phyloP scores from a whole-genome alignment of 2,888 invertebrate genomes.

The Sericinus montela region DNA sequence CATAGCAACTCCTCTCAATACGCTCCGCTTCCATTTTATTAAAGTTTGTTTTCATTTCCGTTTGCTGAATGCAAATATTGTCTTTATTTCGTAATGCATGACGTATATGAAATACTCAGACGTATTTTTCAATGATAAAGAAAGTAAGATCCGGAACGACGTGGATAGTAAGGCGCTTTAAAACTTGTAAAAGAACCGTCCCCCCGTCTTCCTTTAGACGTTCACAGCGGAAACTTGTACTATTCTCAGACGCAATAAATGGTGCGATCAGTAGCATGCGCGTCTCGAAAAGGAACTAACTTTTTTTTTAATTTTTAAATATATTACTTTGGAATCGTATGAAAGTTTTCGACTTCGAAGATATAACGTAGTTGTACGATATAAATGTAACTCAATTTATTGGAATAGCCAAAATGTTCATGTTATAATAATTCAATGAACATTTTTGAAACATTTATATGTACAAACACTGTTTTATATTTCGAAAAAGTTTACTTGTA shows the following conservation, averaged over 20 bases:
- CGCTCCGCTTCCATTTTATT: conserved; percentile 46
- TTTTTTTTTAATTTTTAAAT: conserved; percentile 40
- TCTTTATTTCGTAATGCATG: conserved; percentile 23
- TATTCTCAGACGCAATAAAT: conserved; percentile 67
- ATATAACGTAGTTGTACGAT: conserved; percentile 9
- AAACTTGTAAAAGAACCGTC: conserved; percentile 69
- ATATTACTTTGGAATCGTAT: conserved; percentile 16
- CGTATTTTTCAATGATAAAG: conserved; percentile 15
- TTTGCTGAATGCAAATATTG: conserved; percentile 51
- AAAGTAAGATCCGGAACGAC: conserved; percentile 26
- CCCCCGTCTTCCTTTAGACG: conserved; percentile 44
- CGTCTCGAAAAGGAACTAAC: conserved; percentile 52
- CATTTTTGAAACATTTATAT: too few species aligned
- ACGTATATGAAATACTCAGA: conserved; percentile 7
- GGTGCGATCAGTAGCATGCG: conserved; percentile 57
- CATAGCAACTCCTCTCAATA: conserved; percentile 47
- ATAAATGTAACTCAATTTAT: conserved; percentile 3
- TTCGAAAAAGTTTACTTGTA: too few species aligned
- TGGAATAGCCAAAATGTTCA: not conserved
- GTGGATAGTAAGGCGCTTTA: conserved; percentile 50
- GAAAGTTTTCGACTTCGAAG: conserved; percentile 1
- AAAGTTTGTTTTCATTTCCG: conserved; percentile 40
- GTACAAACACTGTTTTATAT: too few species aligned
- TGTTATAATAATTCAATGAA: too few species aligned
- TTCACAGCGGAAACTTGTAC: conserved; percentile 59